Evolutionary conservation across 1,140 invertebrate genomes (phyloP), one percentile per base, ranked within the genome.

Genomic region (Calephelis nemesis): DNA sequence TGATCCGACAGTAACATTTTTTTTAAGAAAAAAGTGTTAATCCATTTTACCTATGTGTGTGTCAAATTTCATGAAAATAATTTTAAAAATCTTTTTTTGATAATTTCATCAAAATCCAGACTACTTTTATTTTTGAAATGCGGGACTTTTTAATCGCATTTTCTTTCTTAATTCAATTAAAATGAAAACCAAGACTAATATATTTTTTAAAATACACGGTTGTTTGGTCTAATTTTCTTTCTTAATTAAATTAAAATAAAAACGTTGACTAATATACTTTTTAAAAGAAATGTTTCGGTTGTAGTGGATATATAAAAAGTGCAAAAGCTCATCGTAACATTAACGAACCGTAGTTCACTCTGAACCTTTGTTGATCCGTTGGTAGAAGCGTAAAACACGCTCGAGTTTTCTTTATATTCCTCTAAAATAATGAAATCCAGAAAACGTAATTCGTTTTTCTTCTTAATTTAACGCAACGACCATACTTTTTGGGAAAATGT

Each of bases 311-410:
- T 48, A 64, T 47, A 72, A 67, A 72, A 72, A 68, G 62, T 63
- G 67, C 60, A 68, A 72, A 63, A 63, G 63, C 66, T 68, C 73
- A 68, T 47, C 50, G 70, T 50, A 74, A 72, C 75, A 77, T 72
- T 80, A 72, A 72, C 74, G 74, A 66, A 79, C 70, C 75, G 71
- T 76, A 76, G 70, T 67, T 72, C 68, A 67, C 71, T 71, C 75
- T 68, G 72, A 77, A 69, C 71, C 73, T 70, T 66, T 64, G 64
- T 68, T 79, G 75, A 81, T 79, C 77, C 77, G 68, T 72, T 64
- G 72, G 63, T 74, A 72, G 74, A 73, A 79, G 74, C 75, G 77
- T 77, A 75, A 76, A 75, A 77, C 74, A 79, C 71, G 77, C 70
- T 60, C 69, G 73, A 70, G 72, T 72, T 76, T 70, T 75, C 70